Evolutionary conservation across 2,888 invertebrate genomes (phyloP), one percentile per base, ranked within the genome.

Genomic region (Arge pagana): DNA sequence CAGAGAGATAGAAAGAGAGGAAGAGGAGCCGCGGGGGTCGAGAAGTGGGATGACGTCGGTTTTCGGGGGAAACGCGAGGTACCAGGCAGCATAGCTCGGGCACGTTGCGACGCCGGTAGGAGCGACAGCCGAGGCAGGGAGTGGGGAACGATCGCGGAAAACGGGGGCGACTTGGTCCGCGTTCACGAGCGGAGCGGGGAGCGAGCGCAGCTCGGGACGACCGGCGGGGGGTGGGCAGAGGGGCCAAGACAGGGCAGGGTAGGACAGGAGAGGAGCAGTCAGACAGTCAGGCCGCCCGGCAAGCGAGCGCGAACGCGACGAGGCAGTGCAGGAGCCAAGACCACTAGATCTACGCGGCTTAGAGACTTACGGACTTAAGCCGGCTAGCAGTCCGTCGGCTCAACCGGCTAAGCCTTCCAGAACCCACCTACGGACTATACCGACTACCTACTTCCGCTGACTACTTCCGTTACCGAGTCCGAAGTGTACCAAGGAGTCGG

Each of bases 271-370:
- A 64, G 68, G 67, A 66, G 67, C 67, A 71, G 72, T 70, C 71
- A 68, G 71, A 68, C 70, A 72, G 73, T 71, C 72, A 73, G 68
- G 64, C 67, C 62, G 63, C 63, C 67, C 61, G 63, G 59, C 66
- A 67, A 65, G 63, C 62, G 59, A 64, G 69, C 66, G 57, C 66
- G 60, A 61, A 60, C 64, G 63, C 72, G 72, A 74, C 78, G 77
- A 78, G 76, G 79, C 80, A 80, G 82, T 82, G 83, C 85, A 85
- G 63, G 68, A 68, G 65, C 71, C 70, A 71, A 70, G 68, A 71
- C 70, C 71, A 67, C 71, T 70, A 72, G 73, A 71, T 71, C 74
- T 71, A 65, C 58, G 62, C 64, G 73, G 73, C 72, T 72, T 72
- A 70, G 65, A 67, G 74, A 74, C 74, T 74, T 73, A 73, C 64